Base-by-base conservation (phyloP, 2,888 invertebrate species). In the Entomobrya proxima region DNA sequence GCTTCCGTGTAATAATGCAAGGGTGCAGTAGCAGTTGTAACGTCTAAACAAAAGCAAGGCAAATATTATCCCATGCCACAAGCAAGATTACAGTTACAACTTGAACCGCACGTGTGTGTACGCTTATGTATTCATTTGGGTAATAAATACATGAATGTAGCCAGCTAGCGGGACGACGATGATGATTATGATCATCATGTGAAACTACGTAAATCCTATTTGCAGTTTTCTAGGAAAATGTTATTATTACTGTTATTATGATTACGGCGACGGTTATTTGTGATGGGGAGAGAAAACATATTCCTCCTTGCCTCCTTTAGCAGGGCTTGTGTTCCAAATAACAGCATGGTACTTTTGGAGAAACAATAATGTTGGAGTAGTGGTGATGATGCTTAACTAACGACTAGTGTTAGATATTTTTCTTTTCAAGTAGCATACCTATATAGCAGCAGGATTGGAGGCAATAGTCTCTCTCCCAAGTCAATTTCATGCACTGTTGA, bases 401-500 rank as follows among this genome's bases (percentile, higher is more conserved):
- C 58, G 40, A 58, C 58, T 21, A 52, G 74, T 55, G 7, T 13
- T 32, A 58, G 64, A 64, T 64, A 37, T 11, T 35, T 61, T 13
- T 21, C 21, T 72, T 47, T 72, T 18, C 32, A 24, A 27, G 24
- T 35, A 24, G n/a, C 27, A 37, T 67, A 67, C 9, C 44, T 44
- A 7, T 15, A 44, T 44, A 11, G 9, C 15, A 7, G 15, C 44
- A 11, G 44, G 27, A 30, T 24, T 40, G 40, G 1, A 7, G 2
- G n/a, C 47, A 9, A n/a, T n/a, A n/a, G n/a, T 77, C 30, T 37
- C 27, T 61, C 50, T 47, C 67, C 72, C 72, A 44, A 82, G 58
- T 82, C 81, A 75, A 82, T 82, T 82, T 82, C 81, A 82, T 82
- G 81, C 81, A 82, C 81, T 75, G 81, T 75, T 75, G 81, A 75